Evolutionary conservation across 2,113 vertebrate genomes (phyloP), one percentile per base, ranked within the genome.

Genomic region (Tricholaema leucomelas): DNA sequence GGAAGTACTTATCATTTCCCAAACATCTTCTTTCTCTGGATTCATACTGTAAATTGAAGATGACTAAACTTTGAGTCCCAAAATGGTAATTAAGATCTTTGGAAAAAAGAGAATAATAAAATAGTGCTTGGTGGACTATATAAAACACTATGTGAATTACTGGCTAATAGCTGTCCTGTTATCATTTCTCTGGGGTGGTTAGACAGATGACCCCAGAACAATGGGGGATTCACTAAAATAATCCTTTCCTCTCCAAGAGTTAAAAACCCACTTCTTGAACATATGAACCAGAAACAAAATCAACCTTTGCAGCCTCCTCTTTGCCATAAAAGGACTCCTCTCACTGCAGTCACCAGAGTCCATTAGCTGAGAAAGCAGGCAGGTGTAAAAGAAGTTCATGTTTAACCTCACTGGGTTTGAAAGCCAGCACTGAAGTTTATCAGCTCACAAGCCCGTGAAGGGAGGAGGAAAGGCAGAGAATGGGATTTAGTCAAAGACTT

Each of bases 351-450:
- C 85, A 91, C 81, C 76, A 54, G 81, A 82, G 88, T 88, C 89
- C 83, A 92, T 96, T 96, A 94, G 87, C 89, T 90, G 80, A 86
- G 85, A 78, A 91, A 86, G 89, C 92, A 97, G 89, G 91, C 92
- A 96, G 96, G 92, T 95, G 89, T 93, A 95, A 91, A 94, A 93
- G 78, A 96, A 96, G 93, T 96, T 97, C 90, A 96, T 96, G 95
- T 96, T 96, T 95, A 94, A 96, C 94, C 91, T 96, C 93, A 79
- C 75, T 87, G 85, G 83, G 56, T 82, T 93, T 93, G 94, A 96
- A 96, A 96, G 90, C 90, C 91, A 73, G 87, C 30, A 3, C 69
- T 89, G 93, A 93, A 91, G 95, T 96, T 97, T 96, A 97, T 96
- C 96, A 95, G 95, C 92, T 95, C 95, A 94, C 64, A 67, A 93